A percentile compares a stretch with the other conserved stretches of the same genome.
Conservation (phyloP, 2,113 vertebrate genomes). For the Neofelis nebulosa region DNA sequence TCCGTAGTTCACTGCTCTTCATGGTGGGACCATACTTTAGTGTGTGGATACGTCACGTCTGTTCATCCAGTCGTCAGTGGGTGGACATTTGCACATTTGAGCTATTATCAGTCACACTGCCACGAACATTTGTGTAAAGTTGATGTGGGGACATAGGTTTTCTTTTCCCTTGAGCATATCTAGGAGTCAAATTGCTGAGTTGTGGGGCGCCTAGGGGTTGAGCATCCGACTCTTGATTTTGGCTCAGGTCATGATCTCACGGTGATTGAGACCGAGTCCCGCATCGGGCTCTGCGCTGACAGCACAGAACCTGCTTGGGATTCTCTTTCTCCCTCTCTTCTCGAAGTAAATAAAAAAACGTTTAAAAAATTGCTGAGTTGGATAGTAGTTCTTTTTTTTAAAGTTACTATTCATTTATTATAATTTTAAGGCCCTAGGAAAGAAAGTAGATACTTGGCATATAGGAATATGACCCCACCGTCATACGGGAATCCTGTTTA, state of each 20-base stretch:
- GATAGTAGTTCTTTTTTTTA: not conserved
- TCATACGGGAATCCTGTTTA: fast-evolving
- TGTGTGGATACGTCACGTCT: too few species aligned
- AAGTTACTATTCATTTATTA: conserved; percentile 45
- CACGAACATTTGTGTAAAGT: not conserved
- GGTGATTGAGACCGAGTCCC: too few species aligned
- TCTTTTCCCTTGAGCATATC: not conserved
- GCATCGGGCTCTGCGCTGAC: too few species aligned
- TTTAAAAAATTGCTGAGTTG: not conserved
- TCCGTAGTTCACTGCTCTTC: too few species aligned
- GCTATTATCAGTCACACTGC: not conserved
- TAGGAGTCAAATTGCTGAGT: too few species aligned
- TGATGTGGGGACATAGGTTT: not conserved
- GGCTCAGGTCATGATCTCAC: too few species aligned
- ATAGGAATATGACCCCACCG: not conserved
- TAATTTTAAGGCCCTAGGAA: conserved; percentile 23
- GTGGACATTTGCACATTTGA: not conserved
- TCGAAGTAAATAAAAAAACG: too few species aligned
- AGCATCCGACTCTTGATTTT: too few species aligned
- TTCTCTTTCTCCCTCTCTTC: too few species aligned
- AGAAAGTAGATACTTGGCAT: not conserved
- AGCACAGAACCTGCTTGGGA: too few species aligned
- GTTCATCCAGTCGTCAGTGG: not conserved
- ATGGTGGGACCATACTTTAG: too few species aligned
- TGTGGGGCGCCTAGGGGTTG: too few species aligned